Conservation (phyloP, 2,888 invertebrate species). For the Parnassius glacialis region DNA sequence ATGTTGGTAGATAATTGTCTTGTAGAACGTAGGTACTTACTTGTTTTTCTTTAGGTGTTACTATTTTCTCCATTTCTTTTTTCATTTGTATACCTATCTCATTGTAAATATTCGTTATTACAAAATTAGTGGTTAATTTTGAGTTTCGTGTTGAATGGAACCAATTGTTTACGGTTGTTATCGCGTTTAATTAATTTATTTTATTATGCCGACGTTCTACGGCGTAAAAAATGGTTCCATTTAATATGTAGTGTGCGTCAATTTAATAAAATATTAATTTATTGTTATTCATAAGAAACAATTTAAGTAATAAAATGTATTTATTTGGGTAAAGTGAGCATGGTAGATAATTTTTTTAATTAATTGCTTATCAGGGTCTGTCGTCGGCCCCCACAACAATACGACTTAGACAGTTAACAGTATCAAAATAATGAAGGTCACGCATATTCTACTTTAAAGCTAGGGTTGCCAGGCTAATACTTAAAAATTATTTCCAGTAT, state of each 20-base stretch:
- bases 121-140: too few species aligned
- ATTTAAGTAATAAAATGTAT: too few species aligned
- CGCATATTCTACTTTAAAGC: constrained; percentile 11
- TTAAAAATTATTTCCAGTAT: neutral
- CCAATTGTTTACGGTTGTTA: too few species aligned
- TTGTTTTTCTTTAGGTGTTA: too few species aligned
- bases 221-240: too few species aligned
- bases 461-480: constrained; percentile 16
- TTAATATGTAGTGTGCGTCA: too few species aligned
- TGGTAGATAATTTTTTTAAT: constrained; percentile 15
- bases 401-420: constrained; percentile 19
- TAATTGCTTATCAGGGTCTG: constrained; percentile 20
- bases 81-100: neutral
- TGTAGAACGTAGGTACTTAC: too few species aligned
- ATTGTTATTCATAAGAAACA: too few species aligned
- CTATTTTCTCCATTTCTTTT: neutral
- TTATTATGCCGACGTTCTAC: too few species aligned
- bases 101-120: neutral
- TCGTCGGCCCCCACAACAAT: constrained; percentile 17
- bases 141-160: too few species aligned
- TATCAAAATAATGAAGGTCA: constrained; percentile 27
- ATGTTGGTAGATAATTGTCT: neutral
- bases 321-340: neutral
- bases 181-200: too few species aligned
- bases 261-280: too few species aligned